Evolutionary conservation across 2,797 vertebrate genomes (phyloP), one percentile per base, ranked within the genome.

Genomic region (Notolabrus celidotus): DNA sequence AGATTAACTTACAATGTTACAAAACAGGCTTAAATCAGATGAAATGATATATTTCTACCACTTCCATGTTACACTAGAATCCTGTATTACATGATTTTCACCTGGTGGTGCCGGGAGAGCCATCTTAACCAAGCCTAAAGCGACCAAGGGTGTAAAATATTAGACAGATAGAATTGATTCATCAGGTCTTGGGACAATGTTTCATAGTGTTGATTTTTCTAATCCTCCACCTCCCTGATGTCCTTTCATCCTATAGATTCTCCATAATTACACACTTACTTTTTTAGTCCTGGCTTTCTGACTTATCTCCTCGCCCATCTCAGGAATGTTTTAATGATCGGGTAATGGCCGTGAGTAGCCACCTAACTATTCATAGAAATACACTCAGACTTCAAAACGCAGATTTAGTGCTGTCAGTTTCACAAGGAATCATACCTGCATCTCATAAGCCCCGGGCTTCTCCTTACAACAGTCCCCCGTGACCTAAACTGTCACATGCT

Each of bases 181-280:
- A 72, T 38, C 15, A 38, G 22, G 22, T 41, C 12, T 33, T 80
- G 41, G n/a, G 41, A 62, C 56, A 85, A 65, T 49, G 14, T 43
- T 55, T 77, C 34, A 43, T 61, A 79, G 41, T 71, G 12, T 11
- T 52, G 7, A 14, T 2, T 23, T 9, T 41, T 22, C n/a, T 43
- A 22, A 45, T 47, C 10, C 17, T 19, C 16, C 25, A 11, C 39
- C 45, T 52, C 71, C 36, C 67, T 36, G 43, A 47, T 17, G 42
- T 2, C 11, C 71, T 54, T 41, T 7, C 1, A 17, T 22, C 22
- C 33, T 12, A 52, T 41, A 23, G 15, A 29, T 39, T 66, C 5
- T 25, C 14, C 17, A 57, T 17, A 41, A 22, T 34, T 60, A 16
- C 31, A 45, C 4, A 25, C 47, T 36, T 16, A 12, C 11, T n/a